Conservation (phyloP, 2,797 vertebrate species). For the Sebastes hubbsi region DNA sequence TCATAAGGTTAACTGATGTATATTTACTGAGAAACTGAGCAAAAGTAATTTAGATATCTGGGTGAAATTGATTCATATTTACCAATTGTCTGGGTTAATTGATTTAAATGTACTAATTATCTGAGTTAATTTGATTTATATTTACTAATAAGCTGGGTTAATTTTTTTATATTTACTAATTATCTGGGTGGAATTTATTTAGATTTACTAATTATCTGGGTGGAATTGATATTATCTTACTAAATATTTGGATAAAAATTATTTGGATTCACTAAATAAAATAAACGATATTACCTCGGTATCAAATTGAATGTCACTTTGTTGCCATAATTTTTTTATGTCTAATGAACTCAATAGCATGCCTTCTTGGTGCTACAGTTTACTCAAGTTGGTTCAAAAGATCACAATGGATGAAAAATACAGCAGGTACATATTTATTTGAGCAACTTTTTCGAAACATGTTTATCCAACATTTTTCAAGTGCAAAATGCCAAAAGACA, state of each 20-base stretch:
- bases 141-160: no score
- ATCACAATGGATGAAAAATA: not conserved
- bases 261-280: not conserved
- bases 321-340: no score
- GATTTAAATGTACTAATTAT: no score
- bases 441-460: not conserved
- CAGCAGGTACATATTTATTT: not conserved
- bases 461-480: not conserved
- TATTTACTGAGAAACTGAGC: not conserved
- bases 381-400: not conserved
- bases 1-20: not conserved
- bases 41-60: not conserved
- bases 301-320: not conserved
- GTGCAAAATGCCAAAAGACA: not conserved
- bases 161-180: no score
- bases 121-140: no score
- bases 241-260: not conserved
- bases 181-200: no score
- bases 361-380: not conserved
- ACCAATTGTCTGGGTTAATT: not conserved
- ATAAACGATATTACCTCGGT: no score
- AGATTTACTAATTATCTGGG: no score
- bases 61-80: not conserved
- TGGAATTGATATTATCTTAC: no score
- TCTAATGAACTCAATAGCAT: not conserved